Conservation (phyloP, 2,113 vertebrate genomes). For the Nibea albiflora region DNA sequence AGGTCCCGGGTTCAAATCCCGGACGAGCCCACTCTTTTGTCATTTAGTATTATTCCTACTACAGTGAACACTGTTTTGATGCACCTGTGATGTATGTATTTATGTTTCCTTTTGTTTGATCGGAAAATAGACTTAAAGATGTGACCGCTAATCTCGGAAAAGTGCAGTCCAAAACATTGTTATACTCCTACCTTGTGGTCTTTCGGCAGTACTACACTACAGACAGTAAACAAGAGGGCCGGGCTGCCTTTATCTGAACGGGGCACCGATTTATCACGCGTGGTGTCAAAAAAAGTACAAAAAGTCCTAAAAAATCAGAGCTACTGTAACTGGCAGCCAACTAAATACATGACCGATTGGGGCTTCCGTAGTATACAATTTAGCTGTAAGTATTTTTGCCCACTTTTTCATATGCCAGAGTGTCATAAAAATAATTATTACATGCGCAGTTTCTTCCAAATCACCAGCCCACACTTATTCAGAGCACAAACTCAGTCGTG, state of each 20-base stretch:
- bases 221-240: too few species aligned
- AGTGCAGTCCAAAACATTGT: not conserved
- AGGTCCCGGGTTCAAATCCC: slow-evolving; percentile 86
- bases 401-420: not conserved
- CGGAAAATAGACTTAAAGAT: fast-evolving
- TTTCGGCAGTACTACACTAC: slow-evolving; percentile 17
- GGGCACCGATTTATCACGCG: too few species aligned
- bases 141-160: fast-evolving
- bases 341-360: too few species aligned
- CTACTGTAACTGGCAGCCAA: too few species aligned
- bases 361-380: too few species aligned
- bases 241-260: too few species aligned
- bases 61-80: fast-evolving
- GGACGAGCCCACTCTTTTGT: slow-evolving; percentile 73
- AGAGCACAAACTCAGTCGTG: not conserved
- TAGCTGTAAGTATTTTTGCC: too few species aligned
- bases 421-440: not conserved
- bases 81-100: fast-evolving
- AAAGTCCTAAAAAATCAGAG: too few species aligned
- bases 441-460: not conserved
- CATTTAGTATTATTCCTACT: fast-evolving
- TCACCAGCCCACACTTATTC: not conserved
- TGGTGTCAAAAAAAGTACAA: too few species aligned
- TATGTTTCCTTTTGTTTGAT: fast-evolving
- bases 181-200: slow-evolving; percentile 60